A percentile compares a stretch with the other conserved stretches of the same genome.
Evolutionary conservation across 2,113 vertebrate species (phyloP).

Genomic region (Chaetorhynchus papuensis): DNA sequence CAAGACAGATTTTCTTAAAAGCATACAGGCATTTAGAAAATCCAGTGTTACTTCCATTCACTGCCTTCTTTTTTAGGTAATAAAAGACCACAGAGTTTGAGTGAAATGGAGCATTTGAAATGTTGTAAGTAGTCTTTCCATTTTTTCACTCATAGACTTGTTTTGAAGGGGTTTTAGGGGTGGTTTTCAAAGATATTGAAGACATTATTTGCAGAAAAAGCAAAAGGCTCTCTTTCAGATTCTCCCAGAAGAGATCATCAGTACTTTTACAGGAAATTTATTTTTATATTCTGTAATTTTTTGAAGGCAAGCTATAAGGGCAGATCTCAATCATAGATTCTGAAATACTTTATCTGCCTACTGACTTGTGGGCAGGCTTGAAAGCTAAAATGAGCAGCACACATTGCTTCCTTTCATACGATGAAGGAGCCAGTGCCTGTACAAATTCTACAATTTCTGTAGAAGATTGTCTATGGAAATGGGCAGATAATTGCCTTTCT

Average conservation of each 20-base stretch:
- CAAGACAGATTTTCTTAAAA: neutral
- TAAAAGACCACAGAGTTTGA: neutral
- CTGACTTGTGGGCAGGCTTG: conserved; percentile 7
- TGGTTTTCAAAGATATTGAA: neutral
- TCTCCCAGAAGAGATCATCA: neutral
- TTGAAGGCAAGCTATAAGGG: neutral
- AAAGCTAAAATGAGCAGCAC: neutral
- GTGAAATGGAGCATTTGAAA: neutral
- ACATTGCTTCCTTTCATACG: neutral
- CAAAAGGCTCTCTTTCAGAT: neutral
- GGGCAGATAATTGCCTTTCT: neutral
- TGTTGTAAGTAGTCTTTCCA: neutral
- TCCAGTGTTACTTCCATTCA: neutral
- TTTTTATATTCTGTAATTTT: conserved; percentile 16
- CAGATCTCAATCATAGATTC: neutral
- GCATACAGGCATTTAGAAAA: neutral
- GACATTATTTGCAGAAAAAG: neutral
- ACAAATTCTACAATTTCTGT: neutral
- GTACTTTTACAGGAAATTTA: neutral
- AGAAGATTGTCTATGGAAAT: neutral
- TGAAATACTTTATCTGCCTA: conserved; percentile 33
- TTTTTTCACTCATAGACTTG: neutral
- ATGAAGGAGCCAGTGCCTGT: neutral
- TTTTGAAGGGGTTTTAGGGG: neutral
- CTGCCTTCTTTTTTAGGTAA: neutral